phyloP scores from a whole-genome alignment of 2,113 vertebrate genomes.

The Proteles cristata region DNA sequence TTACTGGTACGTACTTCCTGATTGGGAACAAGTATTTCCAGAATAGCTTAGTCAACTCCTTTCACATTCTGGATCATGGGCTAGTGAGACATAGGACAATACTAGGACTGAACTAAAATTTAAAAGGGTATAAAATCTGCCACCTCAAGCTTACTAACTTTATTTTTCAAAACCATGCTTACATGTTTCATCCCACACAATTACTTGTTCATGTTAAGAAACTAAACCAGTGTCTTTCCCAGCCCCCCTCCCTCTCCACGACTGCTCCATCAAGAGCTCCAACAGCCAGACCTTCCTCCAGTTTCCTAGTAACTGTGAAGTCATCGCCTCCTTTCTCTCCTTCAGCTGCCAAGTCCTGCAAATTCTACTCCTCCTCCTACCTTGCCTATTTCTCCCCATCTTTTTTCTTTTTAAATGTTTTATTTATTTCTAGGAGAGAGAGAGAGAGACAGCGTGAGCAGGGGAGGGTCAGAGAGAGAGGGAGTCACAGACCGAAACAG shows the following conservation, averaged over 20 bases:
- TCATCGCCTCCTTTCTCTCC: background rate
- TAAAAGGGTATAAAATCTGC: background rate
- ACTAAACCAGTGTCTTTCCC: background rate
- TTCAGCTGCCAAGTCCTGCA: background rate
- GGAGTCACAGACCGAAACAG: too few species aligned
- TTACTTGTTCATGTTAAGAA: background rate
- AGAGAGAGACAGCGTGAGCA: too few species aligned
- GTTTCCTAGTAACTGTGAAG: background rate
- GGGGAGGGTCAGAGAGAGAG: too few species aligned
- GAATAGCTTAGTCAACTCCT: slow-evolving; percentile 44
- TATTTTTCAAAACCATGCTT: background rate
- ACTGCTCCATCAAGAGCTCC: background rate
- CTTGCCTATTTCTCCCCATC: background rate
- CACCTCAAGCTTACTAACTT: background rate
- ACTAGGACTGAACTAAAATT: background rate
- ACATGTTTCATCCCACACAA: background rate
- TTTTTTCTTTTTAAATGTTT: background rate
- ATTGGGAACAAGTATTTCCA: slow-evolving; percentile 50
- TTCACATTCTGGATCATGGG: background rate
- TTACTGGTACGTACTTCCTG: slow-evolving; percentile 48
- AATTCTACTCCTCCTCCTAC: background rate
- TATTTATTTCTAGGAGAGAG: too few species aligned
- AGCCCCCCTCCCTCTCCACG: background rate
- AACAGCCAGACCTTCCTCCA: background rate
- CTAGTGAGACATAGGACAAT: background rate